Evolutionary conservation across 1,140 invertebrate species (phyloP).

Genomic region (Drosophila littoralis): DNA sequence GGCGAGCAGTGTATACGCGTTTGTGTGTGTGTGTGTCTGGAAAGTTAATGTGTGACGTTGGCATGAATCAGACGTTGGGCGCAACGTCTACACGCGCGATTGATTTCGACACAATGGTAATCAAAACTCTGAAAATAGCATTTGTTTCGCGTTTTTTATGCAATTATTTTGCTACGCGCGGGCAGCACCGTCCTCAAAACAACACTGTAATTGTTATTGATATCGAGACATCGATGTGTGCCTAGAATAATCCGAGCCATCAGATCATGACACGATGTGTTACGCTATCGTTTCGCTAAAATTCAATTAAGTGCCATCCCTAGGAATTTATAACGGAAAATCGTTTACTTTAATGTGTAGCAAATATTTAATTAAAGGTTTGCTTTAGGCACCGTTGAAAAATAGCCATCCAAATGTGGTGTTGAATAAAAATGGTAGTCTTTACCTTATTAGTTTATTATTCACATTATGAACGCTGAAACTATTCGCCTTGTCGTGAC

Average conservation of each 20-base stretch:
- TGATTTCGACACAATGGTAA: conserved; percentile 30
- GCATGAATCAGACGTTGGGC: conserved; percentile 40
- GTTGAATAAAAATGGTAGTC: too few species aligned
- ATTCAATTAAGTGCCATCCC: background rate
- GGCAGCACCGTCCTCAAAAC: conserved; percentile 8
- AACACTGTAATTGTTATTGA: conserved; percentile 28
- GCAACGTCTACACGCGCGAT: conserved; percentile 22
- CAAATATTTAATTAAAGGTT: too few species aligned
- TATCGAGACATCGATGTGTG: conserved; percentile 11
- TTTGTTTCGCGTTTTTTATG: conserved; percentile 47
- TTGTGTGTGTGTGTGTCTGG: conserved; percentile 12
- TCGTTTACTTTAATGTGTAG: background rate
- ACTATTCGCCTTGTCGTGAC: background rate
- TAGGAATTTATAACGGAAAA: background rate
- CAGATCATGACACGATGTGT: background rate
- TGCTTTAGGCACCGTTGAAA: too few species aligned
- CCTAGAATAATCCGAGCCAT: too few species aligned
- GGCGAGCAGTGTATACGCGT: background rate
- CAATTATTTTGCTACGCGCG: conserved; percentile 39
- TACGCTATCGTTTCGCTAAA: background rate
- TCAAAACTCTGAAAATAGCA: conserved; percentile 33
- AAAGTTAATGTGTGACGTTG: conserved; percentile 20
- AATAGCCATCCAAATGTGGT: too few species aligned
- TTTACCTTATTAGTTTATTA: too few species aligned
- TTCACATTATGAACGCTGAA: too few species aligned